phyloP scores from a whole-genome alignment of 1,140 invertebrate genomes.

The Solenopsis fugax region DNA sequence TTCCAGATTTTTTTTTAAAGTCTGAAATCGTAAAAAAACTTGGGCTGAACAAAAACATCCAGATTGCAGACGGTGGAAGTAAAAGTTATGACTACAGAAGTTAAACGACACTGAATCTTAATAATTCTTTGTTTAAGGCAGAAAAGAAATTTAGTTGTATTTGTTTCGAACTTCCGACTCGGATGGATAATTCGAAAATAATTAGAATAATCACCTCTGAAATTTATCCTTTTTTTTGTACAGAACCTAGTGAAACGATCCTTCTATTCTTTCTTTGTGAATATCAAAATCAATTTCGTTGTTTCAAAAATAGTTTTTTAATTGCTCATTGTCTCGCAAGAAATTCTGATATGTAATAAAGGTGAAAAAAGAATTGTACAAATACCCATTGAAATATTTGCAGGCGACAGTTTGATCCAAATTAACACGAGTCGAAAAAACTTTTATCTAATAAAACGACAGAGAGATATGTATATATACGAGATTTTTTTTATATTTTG shows the following conservation, averaged over 20 bases:
- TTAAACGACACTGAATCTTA: too few species aligned
- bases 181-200: not conserved
- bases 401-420: not conserved
- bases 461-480: constrained; percentile 4
- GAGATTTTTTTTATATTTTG: constrained; percentile 38
- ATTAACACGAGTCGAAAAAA: constrained; percentile 11
- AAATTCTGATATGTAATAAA: not conserved
- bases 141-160: not conserved
- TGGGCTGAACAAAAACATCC: too few species aligned
- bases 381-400: not conserved
- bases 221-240: not conserved
- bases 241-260: not conserved
- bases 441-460: constrained; percentile 6
- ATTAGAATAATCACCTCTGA: not conserved
- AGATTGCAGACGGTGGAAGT: too few species aligned
- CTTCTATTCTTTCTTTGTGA: not conserved
- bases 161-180: not conserved
- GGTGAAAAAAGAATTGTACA: not conserved
- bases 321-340: not conserved
- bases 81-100: too few species aligned
- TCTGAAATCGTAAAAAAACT: too few species aligned
- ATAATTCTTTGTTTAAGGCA: too few species aligned
- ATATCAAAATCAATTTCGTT: not conserved
- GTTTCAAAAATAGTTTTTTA: not conserved
- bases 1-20: too few species aligned